These are phyloP conservation scores for Cephus cinctus DNA, from an alignment of 1,140 invertebrate genomes.

Conservation along the genomic window DNA sequence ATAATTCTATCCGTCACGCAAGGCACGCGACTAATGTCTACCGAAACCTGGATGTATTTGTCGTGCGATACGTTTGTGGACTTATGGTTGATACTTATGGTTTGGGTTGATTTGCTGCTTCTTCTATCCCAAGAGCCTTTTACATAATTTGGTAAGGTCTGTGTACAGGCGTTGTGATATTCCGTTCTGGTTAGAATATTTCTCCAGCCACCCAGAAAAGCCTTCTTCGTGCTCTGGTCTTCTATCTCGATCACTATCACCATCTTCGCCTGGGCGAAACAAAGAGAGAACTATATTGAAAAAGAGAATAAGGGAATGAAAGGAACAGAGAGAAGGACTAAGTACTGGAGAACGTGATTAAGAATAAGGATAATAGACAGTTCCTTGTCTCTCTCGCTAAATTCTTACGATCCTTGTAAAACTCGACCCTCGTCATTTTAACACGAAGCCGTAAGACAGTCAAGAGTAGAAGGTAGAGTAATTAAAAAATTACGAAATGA, in stretches of 20 bases:
- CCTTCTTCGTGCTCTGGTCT: conserved; percentile 55
- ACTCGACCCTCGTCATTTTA: too few relatives aligned
- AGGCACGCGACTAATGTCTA: conserved; percentile 1
- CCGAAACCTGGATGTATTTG: conserved; percentile 8
- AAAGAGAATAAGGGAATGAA: too few relatives aligned
- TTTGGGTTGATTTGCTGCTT: conserved; percentile 60
- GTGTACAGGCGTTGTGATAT: conserved; percentile 64
- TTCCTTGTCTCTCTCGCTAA: too few relatives aligned
- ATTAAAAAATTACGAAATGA: too few relatives aligned
- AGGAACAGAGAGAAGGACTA: too few relatives aligned
- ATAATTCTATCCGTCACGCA: conserved; percentile 5
- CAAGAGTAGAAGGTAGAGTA: too few relatives aligned
- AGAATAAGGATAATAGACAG: too few relatives aligned
- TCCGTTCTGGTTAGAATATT: conserved; percentile 57
- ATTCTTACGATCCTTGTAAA: too few relatives aligned
- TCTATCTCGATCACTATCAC: conserved; percentile 61
- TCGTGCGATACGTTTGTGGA: background rate
- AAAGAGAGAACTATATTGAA: too few relatives aligned
- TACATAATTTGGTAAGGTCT: conserved; percentile 59
- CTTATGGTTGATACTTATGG: conserved; percentile 44
- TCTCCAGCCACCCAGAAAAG: conserved; percentile 63
- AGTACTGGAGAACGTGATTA: too few relatives aligned
- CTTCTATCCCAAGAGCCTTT: conserved; percentile 53
- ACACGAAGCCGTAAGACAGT: too few relatives aligned
- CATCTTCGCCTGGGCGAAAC: conserved; percentile 21